Percentiles rank a stretch among this genome's conserved stretches.
phyloP scores from a whole-genome alignment of 2,113 vertebrate species.

The Egretta garzetta region DNA sequence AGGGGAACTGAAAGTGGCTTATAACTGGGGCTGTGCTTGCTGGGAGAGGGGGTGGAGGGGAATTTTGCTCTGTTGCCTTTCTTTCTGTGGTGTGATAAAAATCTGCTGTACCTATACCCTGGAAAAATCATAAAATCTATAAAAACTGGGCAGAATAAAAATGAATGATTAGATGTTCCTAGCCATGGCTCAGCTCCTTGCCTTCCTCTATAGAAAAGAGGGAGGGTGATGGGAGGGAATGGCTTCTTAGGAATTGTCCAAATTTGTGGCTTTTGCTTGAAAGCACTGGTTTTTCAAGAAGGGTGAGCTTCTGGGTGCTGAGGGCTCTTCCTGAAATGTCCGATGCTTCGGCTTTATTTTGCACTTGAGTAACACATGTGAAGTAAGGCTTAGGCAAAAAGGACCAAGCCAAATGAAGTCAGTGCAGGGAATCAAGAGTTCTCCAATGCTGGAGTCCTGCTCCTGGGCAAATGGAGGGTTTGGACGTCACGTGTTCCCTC shows the following conservation, averaged over 20 bases:
- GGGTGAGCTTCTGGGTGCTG: neutral
- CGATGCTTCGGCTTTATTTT: rapidly evolving
- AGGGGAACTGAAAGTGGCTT: neutral
- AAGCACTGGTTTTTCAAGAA: neutral
- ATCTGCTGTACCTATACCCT: neutral
- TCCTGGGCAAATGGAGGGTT: neutral
- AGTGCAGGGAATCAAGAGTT: neutral
- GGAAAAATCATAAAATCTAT: neutral
- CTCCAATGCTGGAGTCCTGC: neutral
- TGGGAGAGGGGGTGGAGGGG: neutral
- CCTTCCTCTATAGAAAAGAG: neutral
- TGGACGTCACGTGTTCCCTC: rapidly evolving
- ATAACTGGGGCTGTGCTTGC: neutral
- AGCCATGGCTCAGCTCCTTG: neutral
- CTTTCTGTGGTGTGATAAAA: neutral
- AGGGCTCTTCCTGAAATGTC: neutral
- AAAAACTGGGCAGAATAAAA: neutral
- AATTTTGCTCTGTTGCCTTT: neutral
- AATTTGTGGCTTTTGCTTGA: neutral
- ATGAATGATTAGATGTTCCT: neutral
- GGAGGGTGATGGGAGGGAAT: neutral
- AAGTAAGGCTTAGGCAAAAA: neutral
- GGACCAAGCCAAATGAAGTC: neutral
- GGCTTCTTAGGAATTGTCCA: neutral
- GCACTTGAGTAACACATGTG: neutral